These are phyloP conservation scores for Meriones psammophilus DNA, from an alignment of 2,797 vertebrate species.

Conservation along the genomic window DNA sequence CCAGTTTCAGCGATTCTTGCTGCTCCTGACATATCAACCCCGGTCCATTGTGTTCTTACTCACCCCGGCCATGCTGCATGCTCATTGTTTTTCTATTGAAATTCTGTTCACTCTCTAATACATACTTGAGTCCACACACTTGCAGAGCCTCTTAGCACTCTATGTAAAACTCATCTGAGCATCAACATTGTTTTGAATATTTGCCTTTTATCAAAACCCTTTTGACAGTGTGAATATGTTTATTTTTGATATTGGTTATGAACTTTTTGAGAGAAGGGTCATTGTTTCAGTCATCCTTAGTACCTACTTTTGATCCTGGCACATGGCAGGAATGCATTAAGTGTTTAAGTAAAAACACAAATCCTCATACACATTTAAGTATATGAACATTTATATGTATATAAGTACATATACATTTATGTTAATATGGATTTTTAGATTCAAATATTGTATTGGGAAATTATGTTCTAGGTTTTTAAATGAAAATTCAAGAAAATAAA, in stretches of 20 bases:
- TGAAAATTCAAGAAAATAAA: neutral
- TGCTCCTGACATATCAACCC: neutral
- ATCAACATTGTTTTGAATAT: neutral
- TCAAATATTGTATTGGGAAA: slow-evolving; percentile 32
- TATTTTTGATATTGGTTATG: neutral
- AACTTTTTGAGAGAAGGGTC: neutral
- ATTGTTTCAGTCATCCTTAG: slow-evolving; percentile 10
- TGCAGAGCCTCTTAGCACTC: neutral
- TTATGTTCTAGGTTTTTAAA: slow-evolving; percentile 4
- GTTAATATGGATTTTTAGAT: neutral
- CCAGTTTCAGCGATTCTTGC: neutral
- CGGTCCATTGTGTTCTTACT: neutral
- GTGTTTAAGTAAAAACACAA: neutral
- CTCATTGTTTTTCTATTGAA: slow-evolving; percentile 21
- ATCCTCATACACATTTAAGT: neutral
- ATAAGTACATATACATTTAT: neutral
- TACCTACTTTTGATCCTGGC: neutral
- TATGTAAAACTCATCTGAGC: neutral
- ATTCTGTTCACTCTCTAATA: neutral
- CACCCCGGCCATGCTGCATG: neutral
- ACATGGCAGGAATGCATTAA: neutral
- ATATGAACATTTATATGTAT: neutral
- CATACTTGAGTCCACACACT: neutral
- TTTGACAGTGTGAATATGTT: neutral
- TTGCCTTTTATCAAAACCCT: neutral